Conservation (phyloP, 2,888 invertebrate genomes). For the Euplexia lucipara region DNA sequence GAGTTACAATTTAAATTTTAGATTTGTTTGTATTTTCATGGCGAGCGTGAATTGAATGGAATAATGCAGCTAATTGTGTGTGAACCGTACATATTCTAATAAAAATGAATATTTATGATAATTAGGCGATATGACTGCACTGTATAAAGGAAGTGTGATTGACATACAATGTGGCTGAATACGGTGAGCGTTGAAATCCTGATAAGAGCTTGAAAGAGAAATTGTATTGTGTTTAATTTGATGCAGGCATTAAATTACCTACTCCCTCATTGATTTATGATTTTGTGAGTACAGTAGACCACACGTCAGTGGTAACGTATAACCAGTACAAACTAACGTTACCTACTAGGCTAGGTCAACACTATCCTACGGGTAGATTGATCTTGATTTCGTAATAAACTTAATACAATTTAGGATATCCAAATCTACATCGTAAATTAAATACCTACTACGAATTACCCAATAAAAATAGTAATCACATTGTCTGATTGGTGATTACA, state of each 20-base stretch:
- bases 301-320: too few species aligned
- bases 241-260: conserved; percentile 8
- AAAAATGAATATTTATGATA: conserved; percentile 86
- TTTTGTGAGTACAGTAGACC: not conserved
- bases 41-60: conserved; percentile 77
- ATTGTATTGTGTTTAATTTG: conserved; percentile 34
- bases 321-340: too few species aligned
- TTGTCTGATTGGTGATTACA: conserved; percentile 32
- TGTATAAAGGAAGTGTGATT: conserved; percentile 70
- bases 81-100: conserved; percentile 76
- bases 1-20: conserved; percentile 87
- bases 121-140: conserved; percentile 71
- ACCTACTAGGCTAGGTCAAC: too few species aligned
- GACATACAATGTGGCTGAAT: conserved; percentile 63
- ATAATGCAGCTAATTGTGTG: conserved; percentile 90
- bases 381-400: conserved; percentile 8
- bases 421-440: not conserved
- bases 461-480: conserved; percentile 8
- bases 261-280: conserved; percentile 1
- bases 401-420: not conserved
- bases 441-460: not conserved
- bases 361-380: too few species aligned
- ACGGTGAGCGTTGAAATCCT: conserved; percentile 48
- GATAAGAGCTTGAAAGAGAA: conserved; percentile 29
- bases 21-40: conserved; percentile 82